These are phyloP conservation scores for Scartelaos histophorus DNA, from an alignment of 2,113 vertebrate species.

Conservation along the genomic window DNA sequence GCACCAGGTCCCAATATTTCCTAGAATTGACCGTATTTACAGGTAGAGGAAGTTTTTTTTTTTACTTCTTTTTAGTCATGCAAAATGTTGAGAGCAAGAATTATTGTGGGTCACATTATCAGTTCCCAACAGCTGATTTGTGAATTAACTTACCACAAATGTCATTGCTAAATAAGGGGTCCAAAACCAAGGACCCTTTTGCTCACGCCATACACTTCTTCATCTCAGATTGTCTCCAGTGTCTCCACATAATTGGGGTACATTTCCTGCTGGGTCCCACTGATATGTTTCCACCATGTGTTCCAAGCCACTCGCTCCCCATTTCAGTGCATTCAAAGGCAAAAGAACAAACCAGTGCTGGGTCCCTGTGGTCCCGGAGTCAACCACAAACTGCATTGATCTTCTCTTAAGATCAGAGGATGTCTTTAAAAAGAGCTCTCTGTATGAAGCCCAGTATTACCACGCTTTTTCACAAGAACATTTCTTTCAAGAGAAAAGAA, in stretches of 20 bases:
- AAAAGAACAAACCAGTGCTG: slow-evolving; percentile 39
- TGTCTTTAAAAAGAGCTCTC: slow-evolving; percentile 30
- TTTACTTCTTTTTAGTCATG: neutral
- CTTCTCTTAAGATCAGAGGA: slow-evolving; percentile 44
- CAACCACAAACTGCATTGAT: slow-evolving; percentile 40
- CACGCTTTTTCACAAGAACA: slow-evolving; percentile 41
- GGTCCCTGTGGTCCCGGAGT: slow-evolving; percentile 28
- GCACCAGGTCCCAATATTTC: neutral
- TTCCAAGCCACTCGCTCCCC: slow-evolving; percentile 52
- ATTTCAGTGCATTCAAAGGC: slow-evolving; percentile 51
- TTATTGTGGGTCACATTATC: neutral
- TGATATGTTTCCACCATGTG: slow-evolving; percentile 52
- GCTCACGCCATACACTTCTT: slow-evolving; percentile 39
- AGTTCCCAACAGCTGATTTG: neutral
- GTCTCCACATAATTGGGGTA: slow-evolving; percentile 40
- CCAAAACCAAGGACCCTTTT: slow-evolving; percentile 38
- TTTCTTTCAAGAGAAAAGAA: slow-evolving; percentile 45
- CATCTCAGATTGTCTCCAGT: slow-evolving; percentile 30
- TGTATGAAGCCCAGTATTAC: slow-evolving; percentile 22
- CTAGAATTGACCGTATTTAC: neutral
- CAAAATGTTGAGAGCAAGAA: neutral
- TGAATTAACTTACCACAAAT: slow-evolving; percentile 4
- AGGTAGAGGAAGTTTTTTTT: neutral
- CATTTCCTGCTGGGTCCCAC: slow-evolving; percentile 44
- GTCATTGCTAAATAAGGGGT: slow-evolving; percentile 22